Evolutionary conservation across 2,797 vertebrate genomes (phyloP).

Genomic region (Tokudaia tokunoshimensis): DNA sequence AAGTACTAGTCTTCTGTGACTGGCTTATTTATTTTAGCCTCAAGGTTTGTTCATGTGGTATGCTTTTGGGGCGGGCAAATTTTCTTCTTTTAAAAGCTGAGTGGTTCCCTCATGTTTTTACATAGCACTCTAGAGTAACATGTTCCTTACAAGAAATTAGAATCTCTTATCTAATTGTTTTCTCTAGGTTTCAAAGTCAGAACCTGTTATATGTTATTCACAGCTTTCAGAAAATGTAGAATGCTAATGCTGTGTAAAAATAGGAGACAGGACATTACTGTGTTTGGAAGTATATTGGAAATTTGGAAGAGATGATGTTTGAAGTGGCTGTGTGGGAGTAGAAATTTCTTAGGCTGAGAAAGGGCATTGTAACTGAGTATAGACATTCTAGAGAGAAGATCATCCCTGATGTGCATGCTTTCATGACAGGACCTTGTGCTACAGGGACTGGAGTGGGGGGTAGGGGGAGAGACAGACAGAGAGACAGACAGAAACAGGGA

Average conservation of each 20-base stretch:
- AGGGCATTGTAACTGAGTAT: neutral
- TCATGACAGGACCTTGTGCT: neutral
- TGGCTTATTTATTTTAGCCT: neutral
- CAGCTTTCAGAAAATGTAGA: neutral
- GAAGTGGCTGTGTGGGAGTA: conserved; percentile 13
- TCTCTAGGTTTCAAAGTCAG: conserved; percentile 19
- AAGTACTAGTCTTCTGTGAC: neutral
- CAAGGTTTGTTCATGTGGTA: neutral
- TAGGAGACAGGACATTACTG: neutral
- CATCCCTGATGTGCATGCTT: neutral
- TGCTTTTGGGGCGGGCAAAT: neutral
- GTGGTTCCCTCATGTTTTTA: neutral
- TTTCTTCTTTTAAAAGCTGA: conserved; percentile 32
- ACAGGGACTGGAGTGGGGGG: neutral
- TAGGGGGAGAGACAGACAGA: no score
- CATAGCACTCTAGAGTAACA: neutral
- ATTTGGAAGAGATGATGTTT: neutral
- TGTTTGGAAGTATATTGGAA: conserved; percentile 26
- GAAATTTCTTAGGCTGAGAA: conserved; percentile 11
- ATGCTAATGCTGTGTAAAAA: conserved; percentile 25
- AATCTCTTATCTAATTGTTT: conserved; percentile 8
- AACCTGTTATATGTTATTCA: conserved; percentile 46
- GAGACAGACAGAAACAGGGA: no score
- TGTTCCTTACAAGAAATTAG: conserved; percentile 9
- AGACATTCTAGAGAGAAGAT: neutral